These are phyloP conservation scores for Drosophila mayaguana DNA, from an alignment of 2,888 invertebrate species.

Conservation along the genomic window DNA sequence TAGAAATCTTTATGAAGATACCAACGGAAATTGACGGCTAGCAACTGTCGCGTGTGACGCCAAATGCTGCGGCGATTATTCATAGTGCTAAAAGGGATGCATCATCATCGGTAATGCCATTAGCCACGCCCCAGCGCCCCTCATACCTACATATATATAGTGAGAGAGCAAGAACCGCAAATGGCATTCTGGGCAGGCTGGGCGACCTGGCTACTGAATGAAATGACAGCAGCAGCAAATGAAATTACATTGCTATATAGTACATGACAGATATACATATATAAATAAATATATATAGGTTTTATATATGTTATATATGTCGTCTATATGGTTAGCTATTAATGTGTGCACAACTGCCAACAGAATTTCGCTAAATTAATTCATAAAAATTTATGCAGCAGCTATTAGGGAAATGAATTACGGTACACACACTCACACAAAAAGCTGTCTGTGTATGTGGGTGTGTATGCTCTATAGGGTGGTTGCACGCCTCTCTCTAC, in stretches of 20 bases:
- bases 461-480: conserved; percentile 30
- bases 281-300: conserved; percentile 10
- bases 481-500: conserved; percentile 50
- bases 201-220: conserved; percentile 70
- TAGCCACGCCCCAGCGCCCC: conserved; percentile 4
- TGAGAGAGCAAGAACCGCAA: conserved; percentile 56
- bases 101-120: conserved; percentile 63
- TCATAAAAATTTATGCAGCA: conserved; percentile 79
- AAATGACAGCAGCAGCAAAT: conserved; percentile 72
- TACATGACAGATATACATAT: conserved; percentile 11
- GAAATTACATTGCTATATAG: conserved; percentile 30
- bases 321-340: conserved; percentile 49
- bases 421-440: conserved; percentile 25
- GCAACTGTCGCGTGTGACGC: conserved; percentile 77
- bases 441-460: background rate
- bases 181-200: conserved; percentile 53
- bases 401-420: conserved; percentile 70
- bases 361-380: conserved; percentile 79
- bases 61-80: conserved; percentile 74
- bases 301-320: conserved; percentile 7
- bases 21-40: conserved; percentile 70
- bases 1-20: conserved; percentile 53
- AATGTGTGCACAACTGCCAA: conserved; percentile 72
- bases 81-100: conserved; percentile 65
- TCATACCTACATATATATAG: background rate